These are phyloP conservation scores for Lepilemur septentrionalis DNA, from an alignment of 2,797 vertebrate species.

Conservation along the genomic window DNA sequence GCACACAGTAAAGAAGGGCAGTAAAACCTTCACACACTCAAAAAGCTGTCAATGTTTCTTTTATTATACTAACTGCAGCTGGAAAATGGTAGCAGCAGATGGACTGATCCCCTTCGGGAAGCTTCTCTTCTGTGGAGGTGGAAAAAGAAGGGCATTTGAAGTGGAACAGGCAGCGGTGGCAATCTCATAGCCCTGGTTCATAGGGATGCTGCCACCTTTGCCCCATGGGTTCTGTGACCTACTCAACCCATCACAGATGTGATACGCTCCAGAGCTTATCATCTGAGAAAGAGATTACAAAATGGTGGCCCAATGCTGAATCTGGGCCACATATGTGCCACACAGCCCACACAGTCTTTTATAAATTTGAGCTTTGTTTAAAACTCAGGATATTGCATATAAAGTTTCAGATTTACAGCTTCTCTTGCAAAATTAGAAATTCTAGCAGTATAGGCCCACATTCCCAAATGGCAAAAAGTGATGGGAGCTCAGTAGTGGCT, in stretches of 20 bases:
- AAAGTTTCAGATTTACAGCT: not conserved
- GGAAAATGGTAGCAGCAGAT: not conserved
- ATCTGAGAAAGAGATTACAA: not conserved
- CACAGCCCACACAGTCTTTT: not conserved
- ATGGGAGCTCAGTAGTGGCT: not conserved
- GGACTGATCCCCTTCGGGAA: not conserved
- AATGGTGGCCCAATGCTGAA: not conserved
- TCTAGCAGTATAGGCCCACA: not conserved
- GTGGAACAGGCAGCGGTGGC: not conserved
- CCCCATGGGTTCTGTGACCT: not conserved
- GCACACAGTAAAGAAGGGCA: not conserved
- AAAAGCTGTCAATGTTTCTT: not conserved
- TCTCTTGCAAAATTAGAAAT: not conserved
- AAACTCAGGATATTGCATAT: not conserved
- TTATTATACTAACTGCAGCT: not conserved
- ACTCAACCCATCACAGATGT: not conserved
- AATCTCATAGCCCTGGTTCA: not conserved
- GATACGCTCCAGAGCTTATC: not conserved
- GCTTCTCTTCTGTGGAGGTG: not conserved
- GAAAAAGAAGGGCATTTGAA: not conserved
- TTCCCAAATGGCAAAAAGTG: not conserved
- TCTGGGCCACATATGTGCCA: fast-evolving
- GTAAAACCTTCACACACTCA: not conserved
- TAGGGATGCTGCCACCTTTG: not conserved
- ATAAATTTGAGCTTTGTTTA: not conserved